A percentile compares a stretch with the other conserved stretches of the same genome.
Conservation (phyloP, 2,797 vertebrate genomes). For the Atherinosoma microstoma region DNA sequence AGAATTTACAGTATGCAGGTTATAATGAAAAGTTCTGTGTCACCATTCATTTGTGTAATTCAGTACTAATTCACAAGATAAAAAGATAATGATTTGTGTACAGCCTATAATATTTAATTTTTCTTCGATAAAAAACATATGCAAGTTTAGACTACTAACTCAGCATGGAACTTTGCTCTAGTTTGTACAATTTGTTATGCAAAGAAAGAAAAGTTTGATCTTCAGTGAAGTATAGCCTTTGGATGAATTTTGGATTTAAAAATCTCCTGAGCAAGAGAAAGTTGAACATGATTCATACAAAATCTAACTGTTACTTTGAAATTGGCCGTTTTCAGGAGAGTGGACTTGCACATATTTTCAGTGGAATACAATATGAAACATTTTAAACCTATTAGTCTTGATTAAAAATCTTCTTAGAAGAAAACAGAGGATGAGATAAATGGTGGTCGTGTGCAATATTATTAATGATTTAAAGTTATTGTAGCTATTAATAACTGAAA, state of each 20-base stretch:
- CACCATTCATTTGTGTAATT: not conserved
- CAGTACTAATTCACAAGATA: not conserved
- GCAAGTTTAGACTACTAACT: too few species aligned
- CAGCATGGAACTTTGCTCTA: too few species aligned
- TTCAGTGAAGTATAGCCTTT: constrained; percentile 11
- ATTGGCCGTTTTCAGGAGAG: constrained; percentile 53
- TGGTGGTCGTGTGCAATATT: not conserved
- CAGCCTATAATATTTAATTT: too few species aligned
- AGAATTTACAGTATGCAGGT: not conserved
- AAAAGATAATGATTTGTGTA: not conserved
- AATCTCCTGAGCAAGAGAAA: constrained; percentile 44
- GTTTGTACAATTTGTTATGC: too few species aligned
- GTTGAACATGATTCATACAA: constrained; percentile 59
- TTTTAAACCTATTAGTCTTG: not conserved
- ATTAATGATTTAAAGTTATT: not conserved
- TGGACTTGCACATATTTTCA: constrained; percentile 28
- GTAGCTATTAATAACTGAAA: constrained; percentile 5
- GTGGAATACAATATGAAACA: not conserved
- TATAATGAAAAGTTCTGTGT: not conserved
- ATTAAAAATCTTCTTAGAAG: constrained; percentile 7
- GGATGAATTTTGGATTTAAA: constrained; percentile 37
- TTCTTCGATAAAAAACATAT: too few species aligned
- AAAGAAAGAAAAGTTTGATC: constrained; percentile 17
- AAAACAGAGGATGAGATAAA: not conserved
- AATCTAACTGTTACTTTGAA: constrained; percentile 57